A percentile compares a stretch with the other conserved stretches of the same genome.
Conservation (phyloP, 2,888 invertebrate species). For the Lithosia quadra region DNA sequence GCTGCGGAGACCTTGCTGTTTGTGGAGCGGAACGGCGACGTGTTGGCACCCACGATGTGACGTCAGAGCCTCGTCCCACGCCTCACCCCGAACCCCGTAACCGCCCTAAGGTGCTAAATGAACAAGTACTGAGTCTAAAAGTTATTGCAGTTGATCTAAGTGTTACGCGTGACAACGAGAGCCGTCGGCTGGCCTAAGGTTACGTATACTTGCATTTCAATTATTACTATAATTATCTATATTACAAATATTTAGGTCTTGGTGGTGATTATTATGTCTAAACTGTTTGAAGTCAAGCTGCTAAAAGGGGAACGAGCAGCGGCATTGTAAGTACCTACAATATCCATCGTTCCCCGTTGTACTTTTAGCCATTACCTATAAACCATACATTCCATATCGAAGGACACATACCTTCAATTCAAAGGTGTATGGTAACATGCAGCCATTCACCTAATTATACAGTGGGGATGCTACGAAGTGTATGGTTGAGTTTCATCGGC, state of each 20-base stretch:
- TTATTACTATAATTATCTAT: background rate
- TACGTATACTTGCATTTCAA: background rate
- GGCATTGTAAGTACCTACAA: too few species aligned
- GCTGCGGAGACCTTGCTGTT: conserved; percentile 84
- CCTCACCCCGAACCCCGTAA: conserved; percentile 19
- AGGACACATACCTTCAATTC: too few species aligned
- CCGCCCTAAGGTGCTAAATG: conserved; percentile 21
- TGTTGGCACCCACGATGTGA: conserved; percentile 84
- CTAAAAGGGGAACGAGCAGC: too few species aligned
- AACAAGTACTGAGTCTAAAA: conserved; percentile 10
- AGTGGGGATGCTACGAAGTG: background rate
- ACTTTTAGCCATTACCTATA: too few species aligned
- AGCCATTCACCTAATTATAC: too few species aligned
- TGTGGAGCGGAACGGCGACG: conserved; percentile 87
- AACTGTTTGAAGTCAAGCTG: background rate
- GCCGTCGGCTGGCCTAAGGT: background rate
- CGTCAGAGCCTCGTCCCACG: conserved; percentile 65
- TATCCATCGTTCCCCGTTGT: too few species aligned
- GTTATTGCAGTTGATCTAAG: conserved; percentile 11
- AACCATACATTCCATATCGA: too few species aligned
- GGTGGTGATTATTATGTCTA: background rate
- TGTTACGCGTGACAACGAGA: background rate
- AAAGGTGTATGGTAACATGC: too few species aligned
- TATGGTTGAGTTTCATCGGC: background rate
- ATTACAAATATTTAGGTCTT: background rate